These are phyloP conservation scores for Ctenicera cuprea DNA, from an alignment of 2,888 invertebrate genomes.

Conservation along the genomic window DNA sequence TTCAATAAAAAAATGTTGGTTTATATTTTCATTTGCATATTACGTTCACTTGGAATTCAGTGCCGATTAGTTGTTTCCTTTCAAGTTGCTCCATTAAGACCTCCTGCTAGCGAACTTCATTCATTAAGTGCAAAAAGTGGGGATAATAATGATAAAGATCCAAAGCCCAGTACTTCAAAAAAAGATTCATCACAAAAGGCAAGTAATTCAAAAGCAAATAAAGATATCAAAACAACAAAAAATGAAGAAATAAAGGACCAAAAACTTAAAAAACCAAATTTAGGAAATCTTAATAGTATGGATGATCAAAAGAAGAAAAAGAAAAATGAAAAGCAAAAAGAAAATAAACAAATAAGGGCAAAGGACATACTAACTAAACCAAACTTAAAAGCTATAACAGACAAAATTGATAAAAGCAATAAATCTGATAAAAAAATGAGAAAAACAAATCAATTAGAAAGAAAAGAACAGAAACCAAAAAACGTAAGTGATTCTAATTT, in stretches of 20 bases:
- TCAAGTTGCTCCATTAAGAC: conserved; percentile 84
- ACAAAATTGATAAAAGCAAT: too few relatives aligned
- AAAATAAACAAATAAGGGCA: too few relatives aligned
- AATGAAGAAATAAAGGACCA: not conserved
- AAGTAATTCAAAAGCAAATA: not conserved
- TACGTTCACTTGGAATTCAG: conserved; percentile 88
- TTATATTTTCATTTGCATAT: conserved; percentile 84
- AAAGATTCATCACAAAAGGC: not conserved
- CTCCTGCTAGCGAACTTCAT: conserved; percentile 79
- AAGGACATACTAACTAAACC: too few relatives aligned
- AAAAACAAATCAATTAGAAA: not conserved
- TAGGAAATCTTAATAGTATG: conserved; percentile 27
- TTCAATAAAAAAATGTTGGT: conserved; percentile 82
- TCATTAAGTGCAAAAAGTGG: conserved; percentile 74
- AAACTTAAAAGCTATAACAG: too few relatives aligned
- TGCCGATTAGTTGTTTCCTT: conserved; percentile 89
- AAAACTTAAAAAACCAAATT: conserved; percentile 30
- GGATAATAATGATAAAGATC: conserved; percentile 28
- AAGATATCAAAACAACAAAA: not conserved
- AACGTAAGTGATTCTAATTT: not conserved
- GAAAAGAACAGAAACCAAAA: not conserved
- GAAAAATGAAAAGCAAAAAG: not conserved
- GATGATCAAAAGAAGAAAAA: too few relatives aligned
- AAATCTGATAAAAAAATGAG: too few relatives aligned
- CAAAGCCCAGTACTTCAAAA: conserved; percentile 31